Percentiles rank a stretch among this genome's conserved stretches.
Evolutionary conservation across 1,140 invertebrate genomes (phyloP).

Genomic region (Oscheius sp.): DNA sequence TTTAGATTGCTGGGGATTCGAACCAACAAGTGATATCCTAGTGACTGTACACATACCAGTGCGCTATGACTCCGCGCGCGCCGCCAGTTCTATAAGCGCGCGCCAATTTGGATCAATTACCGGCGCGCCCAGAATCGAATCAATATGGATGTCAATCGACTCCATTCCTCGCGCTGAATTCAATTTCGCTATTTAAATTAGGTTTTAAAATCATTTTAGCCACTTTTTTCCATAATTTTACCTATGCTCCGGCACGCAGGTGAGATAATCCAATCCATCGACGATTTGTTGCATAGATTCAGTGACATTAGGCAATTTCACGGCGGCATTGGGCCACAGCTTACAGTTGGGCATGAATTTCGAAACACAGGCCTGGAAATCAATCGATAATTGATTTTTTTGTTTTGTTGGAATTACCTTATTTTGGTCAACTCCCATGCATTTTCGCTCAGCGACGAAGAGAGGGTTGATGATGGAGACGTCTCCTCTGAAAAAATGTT

Average conservation of each 20-base stretch:
- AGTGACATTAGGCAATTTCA: slow-evolving; percentile 51
- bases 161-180: too few species aligned
- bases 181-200: too few species aligned
- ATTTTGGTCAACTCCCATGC: slow-evolving; percentile 52
- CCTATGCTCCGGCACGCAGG: slow-evolving; percentile 50
- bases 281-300: slow-evolving; percentile 49
- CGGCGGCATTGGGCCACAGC: slow-evolving; percentile 51
- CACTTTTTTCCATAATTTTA: too few species aligned
- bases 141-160: too few species aligned
- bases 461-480: slow-evolving; percentile 52
- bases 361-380: slow-evolving; percentile 30
- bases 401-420: slow-evolving; percentile 39
- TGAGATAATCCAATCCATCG: slow-evolving; percentile 52
- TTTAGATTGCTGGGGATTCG: too few species aligned
- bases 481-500: slow-evolving; percentile 44
- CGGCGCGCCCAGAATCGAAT: too few species aligned
- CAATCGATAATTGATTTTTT: background rate
- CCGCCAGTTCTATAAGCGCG: too few species aligned
- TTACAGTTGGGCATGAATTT: slow-evolving; percentile 42
- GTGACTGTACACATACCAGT: too few species aligned
- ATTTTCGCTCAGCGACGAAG: slow-evolving; percentile 56
- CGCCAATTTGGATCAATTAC: too few species aligned
- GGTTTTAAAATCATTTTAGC: too few species aligned
- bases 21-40: too few species aligned
- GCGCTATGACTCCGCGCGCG: too few species aligned